Conservation (phyloP, 2,888 invertebrate species). For the Timandra comae region DNA sequence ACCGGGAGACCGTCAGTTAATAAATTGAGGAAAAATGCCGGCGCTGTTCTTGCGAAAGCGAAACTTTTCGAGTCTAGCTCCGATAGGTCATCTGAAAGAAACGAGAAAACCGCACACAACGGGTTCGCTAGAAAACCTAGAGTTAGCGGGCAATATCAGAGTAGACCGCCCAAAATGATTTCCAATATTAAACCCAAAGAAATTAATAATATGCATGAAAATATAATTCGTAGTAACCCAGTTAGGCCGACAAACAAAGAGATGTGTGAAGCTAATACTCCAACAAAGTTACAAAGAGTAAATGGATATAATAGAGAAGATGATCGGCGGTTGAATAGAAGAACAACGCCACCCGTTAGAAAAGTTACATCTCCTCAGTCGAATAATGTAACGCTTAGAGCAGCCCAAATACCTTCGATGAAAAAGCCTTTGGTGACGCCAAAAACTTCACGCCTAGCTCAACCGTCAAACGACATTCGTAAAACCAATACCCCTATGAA, state of each 20-base stretch:
- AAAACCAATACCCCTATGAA: slow-evolving; percentile 78
- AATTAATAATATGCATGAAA: slow-evolving; percentile 25
- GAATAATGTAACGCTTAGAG: slow-evolving; percentile 32
- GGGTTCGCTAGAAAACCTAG: slow-evolving; percentile 67
- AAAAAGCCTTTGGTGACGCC: slow-evolving; percentile 78
- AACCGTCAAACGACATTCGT: slow-evolving; percentile 54
- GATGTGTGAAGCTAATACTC: slow-evolving; percentile 23
- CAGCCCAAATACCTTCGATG: slow-evolving; percentile 71
- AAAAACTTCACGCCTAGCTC: slow-evolving; percentile 71
- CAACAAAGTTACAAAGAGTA: slow-evolving; percentile 17
- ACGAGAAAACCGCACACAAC: slow-evolving; percentile 41
- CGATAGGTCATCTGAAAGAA: slow-evolving; percentile 62
- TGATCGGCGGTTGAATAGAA: slow-evolving; percentile 42
- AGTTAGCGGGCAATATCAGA: slow-evolving; percentile 41
- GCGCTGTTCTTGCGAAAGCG: slow-evolving; percentile 87
- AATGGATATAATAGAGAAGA: slow-evolving; percentile 38
- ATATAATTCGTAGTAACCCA: slow-evolving; percentile 30
- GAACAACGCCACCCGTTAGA: slow-evolving; percentile 47
- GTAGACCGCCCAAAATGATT: slow-evolving; percentile 39
- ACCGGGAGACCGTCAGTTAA: slow-evolving; percentile 84
- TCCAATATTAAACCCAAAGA: slow-evolving; percentile 46
- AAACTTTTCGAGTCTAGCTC: slow-evolving; percentile 82
- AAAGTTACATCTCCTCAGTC: slow-evolving; percentile 50
- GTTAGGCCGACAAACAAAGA: slow-evolving; percentile 27
- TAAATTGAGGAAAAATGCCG: slow-evolving; percentile 84